phyloP scores from a whole-genome alignment of 2,888 invertebrate species.

The Epinotia nisella region DNA sequence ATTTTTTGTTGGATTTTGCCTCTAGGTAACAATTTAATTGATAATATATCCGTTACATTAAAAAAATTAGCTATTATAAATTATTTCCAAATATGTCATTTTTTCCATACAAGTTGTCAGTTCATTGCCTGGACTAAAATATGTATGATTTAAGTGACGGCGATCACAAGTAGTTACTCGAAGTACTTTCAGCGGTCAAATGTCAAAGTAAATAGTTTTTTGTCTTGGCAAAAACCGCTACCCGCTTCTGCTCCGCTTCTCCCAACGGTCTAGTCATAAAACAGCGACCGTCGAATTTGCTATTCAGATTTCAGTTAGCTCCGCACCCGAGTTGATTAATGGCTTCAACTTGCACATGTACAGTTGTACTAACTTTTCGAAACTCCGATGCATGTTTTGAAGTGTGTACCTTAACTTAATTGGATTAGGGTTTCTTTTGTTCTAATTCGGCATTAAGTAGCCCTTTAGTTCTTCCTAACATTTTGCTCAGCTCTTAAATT shows the following conservation, averaged over 20 bases:
- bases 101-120: too few species aligned
- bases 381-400: neutral
- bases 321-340: slow-evolving; percentile 70
- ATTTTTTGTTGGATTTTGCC: too few species aligned
- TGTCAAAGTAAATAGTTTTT: too few species aligned
- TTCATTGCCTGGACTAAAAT: too few species aligned
- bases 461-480: neutral
- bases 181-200: too few species aligned
- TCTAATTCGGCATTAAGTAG: neutral
- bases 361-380: neutral
- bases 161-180: too few species aligned
- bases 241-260: slow-evolving; percentile 30
- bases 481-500: neutral
- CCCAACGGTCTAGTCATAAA: neutral
- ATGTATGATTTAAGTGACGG: too few species aligned
- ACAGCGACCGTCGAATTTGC: slow-evolving; percentile 58
- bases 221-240: neutral
- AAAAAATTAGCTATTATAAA: too few species aligned
- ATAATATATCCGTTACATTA: too few species aligned
- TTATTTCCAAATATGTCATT: too few species aligned
- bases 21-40: too few species aligned
- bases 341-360: slow-evolving; percentile 51
- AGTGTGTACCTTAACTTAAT: slow-evolving; percentile 6
- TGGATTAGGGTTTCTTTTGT: neutral
- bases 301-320: slow-evolving; percentile 74